phyloP scores from a whole-genome alignment of 2,797 vertebrate genomes.

The Lutjanus campechanus region DNA sequence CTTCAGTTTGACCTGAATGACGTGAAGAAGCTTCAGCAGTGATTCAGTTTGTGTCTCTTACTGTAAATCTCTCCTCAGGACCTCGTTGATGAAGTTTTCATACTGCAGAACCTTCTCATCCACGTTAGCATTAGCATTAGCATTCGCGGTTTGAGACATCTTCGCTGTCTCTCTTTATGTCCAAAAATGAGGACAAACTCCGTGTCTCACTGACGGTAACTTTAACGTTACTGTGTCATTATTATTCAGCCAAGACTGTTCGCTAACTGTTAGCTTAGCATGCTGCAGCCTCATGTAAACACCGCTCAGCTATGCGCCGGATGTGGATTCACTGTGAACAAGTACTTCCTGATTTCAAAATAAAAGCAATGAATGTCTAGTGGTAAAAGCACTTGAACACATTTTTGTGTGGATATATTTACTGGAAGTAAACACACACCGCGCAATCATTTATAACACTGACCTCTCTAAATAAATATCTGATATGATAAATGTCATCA shows the following conservation, averaged over 20 bases:
- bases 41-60: constrained; percentile 53
- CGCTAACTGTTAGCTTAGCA: not conserved
- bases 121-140: constrained; percentile 41
- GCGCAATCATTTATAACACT: too few relatives aligned
- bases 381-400: too few relatives aligned
- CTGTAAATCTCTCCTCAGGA: constrained; percentile 89
- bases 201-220: not conserved
- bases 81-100: constrained; percentile 90
- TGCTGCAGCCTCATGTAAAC: not conserved
- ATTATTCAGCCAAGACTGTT: not conserved
- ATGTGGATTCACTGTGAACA: not conserved
- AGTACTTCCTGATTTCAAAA: constrained; percentile 4
- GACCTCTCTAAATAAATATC: too few relatives aligned
- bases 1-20: too few relatives aligned
- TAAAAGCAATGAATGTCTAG: too few relatives aligned
- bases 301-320: not conserved
- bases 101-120: constrained; percentile 89
- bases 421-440: too few relatives aligned
- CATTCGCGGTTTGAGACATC: constrained; percentile 35
- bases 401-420: too few relatives aligned
- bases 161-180: not conserved
- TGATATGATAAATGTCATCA: too few relatives aligned
- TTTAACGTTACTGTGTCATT: too few relatives aligned
- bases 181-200: rapidly evolving
- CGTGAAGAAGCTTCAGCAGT: too few relatives aligned